Evolutionary conservation across 2,113 vertebrate genomes (phyloP).

Genomic region (Platichthys flesus): DNA sequence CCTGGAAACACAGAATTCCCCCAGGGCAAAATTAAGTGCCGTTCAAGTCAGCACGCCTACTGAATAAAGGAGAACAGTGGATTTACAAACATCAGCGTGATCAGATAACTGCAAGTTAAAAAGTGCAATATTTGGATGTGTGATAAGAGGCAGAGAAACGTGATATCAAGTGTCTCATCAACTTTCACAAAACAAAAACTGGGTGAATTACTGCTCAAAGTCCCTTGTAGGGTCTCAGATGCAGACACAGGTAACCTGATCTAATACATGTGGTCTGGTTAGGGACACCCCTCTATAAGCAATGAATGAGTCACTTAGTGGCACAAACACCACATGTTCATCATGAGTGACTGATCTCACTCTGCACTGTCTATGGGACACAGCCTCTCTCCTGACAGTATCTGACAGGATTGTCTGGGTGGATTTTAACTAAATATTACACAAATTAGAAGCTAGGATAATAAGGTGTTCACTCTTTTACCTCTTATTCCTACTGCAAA

Average conservation of each 20-base stretch:
- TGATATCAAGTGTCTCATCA: background rate
- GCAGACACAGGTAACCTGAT: slow-evolving; percentile 38
- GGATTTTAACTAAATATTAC: background rate
- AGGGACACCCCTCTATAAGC: slow-evolving; percentile 49
- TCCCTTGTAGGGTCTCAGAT: slow-evolving; percentile 20
- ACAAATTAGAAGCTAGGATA: background rate
- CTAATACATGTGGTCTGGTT: slow-evolving; percentile 38
- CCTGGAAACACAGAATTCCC: background rate
- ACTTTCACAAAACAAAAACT: slow-evolving; percentile 6
- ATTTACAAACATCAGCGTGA: background rate
- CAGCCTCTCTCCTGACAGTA: background rate
- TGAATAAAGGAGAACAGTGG: background rate
- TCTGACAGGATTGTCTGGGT: background rate
- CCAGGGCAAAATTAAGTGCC: background rate
- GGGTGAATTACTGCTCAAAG: slow-evolving; percentile 1
- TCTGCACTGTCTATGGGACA: background rate
- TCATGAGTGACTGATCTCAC: slow-evolving; percentile 28
- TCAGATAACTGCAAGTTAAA: background rate
- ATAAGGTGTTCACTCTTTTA: no score
- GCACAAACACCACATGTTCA: slow-evolving; percentile 42
- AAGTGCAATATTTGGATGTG: background rate
- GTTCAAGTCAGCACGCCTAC: background rate
- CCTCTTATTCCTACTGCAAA: no score
- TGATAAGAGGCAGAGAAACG: background rate
- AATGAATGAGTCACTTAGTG: slow-evolving; percentile 48